phyloP scores from a whole-genome alignment of 2,797 vertebrate species.

The Acanthopagrus latus region DNA sequence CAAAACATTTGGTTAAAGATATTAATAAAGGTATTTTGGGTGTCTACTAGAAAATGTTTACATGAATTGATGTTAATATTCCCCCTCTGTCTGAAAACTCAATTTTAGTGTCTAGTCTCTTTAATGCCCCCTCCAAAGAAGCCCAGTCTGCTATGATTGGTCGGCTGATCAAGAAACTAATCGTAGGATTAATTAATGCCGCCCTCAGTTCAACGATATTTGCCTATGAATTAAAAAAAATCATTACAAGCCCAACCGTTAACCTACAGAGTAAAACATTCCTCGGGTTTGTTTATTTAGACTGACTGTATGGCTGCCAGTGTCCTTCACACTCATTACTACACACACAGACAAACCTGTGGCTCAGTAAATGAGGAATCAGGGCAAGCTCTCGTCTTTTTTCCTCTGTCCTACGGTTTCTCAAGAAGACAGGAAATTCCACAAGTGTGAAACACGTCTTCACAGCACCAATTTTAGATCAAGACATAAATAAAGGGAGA shows the following conservation, averaged over 20 bases:
- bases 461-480: background rate
- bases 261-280: background rate
- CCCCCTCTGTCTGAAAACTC: no score
- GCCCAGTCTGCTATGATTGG: background rate
- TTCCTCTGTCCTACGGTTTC: background rate
- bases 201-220: background rate
- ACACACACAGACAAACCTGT: background rate
- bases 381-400: background rate
- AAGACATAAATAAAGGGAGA: background rate
- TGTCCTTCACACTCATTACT: background rate
- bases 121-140: background rate
- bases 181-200: background rate
- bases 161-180: background rate
- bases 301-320: background rate
- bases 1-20: background rate
- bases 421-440: slow-evolving; percentile 20
- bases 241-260: background rate
- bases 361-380: background rate
- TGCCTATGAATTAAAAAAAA: background rate
- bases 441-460: background rate
- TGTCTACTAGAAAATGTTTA: no score
- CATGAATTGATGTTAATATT: no score
- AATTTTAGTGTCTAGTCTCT: no score
- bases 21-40: no score
- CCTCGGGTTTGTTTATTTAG: background rate